Conservation (phyloP, 2,797 vertebrate genomes). For the Tarsius wallacei region DNA sequence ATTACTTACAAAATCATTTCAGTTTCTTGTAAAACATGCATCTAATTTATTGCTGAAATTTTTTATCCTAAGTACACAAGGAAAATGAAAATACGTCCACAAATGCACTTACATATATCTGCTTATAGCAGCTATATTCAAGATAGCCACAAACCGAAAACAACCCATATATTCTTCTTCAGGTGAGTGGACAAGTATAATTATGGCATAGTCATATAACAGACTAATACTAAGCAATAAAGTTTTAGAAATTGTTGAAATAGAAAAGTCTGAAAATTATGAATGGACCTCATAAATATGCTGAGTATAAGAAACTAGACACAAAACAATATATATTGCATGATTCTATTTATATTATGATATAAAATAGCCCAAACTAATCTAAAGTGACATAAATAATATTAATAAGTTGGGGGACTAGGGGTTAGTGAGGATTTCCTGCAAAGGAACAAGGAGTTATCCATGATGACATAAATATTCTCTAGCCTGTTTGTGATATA, state of each 20-base stretch:
- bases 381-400: neutral
- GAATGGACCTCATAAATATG: neutral
- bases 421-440: neutral
- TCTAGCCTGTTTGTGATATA: neutral
- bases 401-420: neutral
- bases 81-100: neutral
- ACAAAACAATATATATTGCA: neutral
- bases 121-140: neutral
- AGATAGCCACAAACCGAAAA: neutral
- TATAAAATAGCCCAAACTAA: neutral
- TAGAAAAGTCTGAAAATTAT: neutral
- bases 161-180: neutral
- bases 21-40: neutral
- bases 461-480: neutral
- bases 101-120: neutral
- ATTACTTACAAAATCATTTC: neutral
- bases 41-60: neutral
- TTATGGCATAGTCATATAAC: neutral
- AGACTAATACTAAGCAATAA: neutral
- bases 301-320: neutral
- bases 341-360: neutral
- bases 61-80: neutral
- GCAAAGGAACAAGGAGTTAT: neutral
- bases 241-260: neutral
- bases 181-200: neutral